These are phyloP conservation scores for Plemyria rubiginata DNA, from an alignment of 2,888 invertebrate species.

Conservation along the genomic window DNA sequence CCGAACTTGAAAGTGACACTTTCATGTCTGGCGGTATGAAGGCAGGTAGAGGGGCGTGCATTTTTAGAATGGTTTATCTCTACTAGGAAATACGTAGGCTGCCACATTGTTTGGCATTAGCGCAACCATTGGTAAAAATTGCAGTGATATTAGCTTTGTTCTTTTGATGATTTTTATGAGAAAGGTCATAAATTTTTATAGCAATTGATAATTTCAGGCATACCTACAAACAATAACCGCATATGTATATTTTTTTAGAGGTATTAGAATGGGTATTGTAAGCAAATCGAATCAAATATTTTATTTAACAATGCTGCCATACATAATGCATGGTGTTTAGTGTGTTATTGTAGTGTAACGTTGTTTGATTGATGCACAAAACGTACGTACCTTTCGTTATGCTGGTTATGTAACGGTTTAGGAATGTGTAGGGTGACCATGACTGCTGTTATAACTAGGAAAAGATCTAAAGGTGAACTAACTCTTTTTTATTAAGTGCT, in stretches of 20 bases:
- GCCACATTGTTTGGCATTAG: no score
- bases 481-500: background rate
- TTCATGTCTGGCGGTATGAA: no score
- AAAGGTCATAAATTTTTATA: no score
- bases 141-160: no score
- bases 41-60: no score
- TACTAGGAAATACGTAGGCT: no score
- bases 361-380: conserved; percentile 40
- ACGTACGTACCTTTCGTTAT: conserved; percentile 26
- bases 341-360: conserved; percentile 46
- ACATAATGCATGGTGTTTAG: conserved; percentile 61
- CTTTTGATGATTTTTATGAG: no score
- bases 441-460: conserved; percentile 12
- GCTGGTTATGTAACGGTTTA: conserved; percentile 28
- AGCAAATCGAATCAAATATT: conserved; percentile 61
- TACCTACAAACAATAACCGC: background rate
- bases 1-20: no score
- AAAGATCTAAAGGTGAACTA: background rate
- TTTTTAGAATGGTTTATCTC: no score
- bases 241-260: background rate
- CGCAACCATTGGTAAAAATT: no score
- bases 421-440: conserved; percentile 38
- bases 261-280: conserved; percentile 54
- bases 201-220: background rate
- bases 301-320: conserved; percentile 49